Evolutionary conservation across 2,888 invertebrate species (phyloP).

Genomic region (Oscheius sp.): DNA sequence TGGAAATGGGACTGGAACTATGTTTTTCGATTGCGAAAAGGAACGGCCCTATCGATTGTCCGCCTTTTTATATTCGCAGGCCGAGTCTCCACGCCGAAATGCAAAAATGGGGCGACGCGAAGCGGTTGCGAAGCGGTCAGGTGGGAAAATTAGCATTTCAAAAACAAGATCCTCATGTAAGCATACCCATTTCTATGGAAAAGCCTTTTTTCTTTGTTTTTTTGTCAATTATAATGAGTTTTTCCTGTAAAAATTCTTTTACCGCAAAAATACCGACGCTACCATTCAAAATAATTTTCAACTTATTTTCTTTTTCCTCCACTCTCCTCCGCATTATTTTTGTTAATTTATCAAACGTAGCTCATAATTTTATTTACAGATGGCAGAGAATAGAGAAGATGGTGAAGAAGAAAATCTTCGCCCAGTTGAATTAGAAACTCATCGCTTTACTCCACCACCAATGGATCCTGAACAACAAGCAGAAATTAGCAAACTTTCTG

Average conservation of each 20-base stretch:
- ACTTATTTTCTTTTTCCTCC: too few relatives aligned
- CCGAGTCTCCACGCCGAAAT: neutral
- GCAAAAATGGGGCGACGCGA: neutral
- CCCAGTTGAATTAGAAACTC: constrained; percentile 1
- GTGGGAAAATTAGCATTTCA: neutral
- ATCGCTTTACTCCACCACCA: neutral
- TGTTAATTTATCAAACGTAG: too few relatives aligned
- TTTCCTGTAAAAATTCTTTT: too few relatives aligned
- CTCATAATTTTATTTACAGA: neutral
- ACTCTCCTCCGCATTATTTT: too few relatives aligned
- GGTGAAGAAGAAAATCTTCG: neutral
- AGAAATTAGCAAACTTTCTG: constrained; percentile 21
- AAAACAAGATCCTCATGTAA: neutral
- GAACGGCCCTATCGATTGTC: neutral
- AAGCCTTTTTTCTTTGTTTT: too few relatives aligned
- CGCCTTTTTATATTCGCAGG: neutral
- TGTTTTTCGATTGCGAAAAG: too few relatives aligned
- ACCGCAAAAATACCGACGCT: too few relatives aligned
- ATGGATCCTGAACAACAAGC: constrained; percentile 10
- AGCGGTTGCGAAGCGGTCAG: neutral
- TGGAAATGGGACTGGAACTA: neutral
- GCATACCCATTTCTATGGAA: neutral
- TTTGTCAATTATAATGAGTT: too few relatives aligned
- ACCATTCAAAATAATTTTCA: too few relatives aligned
- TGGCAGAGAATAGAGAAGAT: constrained; percentile 3